These are phyloP conservation scores for Platycheirus albimanus DNA, from an alignment of 2,888 invertebrate species.

Conservation along the genomic window DNA sequence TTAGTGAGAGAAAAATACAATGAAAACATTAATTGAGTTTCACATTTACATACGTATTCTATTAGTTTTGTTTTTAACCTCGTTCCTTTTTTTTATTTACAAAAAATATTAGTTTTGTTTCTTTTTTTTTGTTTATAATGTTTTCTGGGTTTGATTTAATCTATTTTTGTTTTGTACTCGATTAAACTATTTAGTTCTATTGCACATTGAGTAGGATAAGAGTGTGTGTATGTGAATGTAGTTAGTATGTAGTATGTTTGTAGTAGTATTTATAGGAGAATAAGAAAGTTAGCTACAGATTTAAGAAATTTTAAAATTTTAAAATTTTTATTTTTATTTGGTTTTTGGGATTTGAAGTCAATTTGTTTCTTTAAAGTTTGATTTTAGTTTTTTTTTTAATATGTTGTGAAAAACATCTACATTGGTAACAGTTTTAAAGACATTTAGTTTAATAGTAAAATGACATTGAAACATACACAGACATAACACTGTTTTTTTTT, in stretches of 20 bases:
- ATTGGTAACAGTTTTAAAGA: constrained; percentile 72
- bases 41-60: constrained; percentile 71
- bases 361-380: constrained; percentile 25
- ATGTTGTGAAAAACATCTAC: constrained; percentile 65
- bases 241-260: constrained; percentile 56
- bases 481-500: constrained; percentile 65
- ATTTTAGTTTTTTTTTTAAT: constrained; percentile 12
- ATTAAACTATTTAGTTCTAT: constrained; percentile 73
- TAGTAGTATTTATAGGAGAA: constrained; percentile 58
- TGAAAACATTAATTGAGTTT: constrained; percentile 70
- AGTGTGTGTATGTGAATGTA: constrained; percentile 51
- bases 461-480: constrained; percentile 74
- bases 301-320: constrained; percentile 38
- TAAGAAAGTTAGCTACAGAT: constrained; percentile 72
- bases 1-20: constrained; percentile 67
- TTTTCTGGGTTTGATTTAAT: constrained; percentile 43
- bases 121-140: constrained; percentile 1
- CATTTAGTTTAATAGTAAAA: constrained; percentile 70
- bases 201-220: constrained; percentile 74
- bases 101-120: constrained; percentile 55
- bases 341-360: constrained; percentile 13
- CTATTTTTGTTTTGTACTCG: constrained; percentile 67
- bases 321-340: background rate
- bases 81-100: constrained; percentile 54
- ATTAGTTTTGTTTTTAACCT: constrained; percentile 51